Evolutionary conservation across 2,797 vertebrate genomes (phyloP), one percentile per base, ranked within the genome.

Genomic region (Brachymystax lenok): DNA sequence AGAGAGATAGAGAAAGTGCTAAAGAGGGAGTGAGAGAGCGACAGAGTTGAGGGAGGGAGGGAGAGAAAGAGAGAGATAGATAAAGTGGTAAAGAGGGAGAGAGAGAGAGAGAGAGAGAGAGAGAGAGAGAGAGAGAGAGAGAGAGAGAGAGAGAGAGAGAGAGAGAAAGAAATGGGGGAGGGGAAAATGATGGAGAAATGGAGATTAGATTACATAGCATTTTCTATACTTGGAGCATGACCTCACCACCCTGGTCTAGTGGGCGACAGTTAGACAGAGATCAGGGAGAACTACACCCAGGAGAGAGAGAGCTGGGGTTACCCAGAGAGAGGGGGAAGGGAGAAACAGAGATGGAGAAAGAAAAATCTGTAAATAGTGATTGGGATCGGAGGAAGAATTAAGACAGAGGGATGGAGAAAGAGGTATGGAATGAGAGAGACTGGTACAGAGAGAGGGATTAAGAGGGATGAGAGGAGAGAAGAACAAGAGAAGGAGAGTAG

Each of bases 291-390:
- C 67, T 66, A 83, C n/a, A 33, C 40, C 28, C 68, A 75, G 30
- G 16, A 76, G 50, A 64, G 35, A 24, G 17, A 21, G 69, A 46
- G 61, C 63, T 52, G 66, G 16, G 8, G 1, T n/a, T 24, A 4
- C n/a, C 21, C 13, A 66, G 21, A 3, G 21, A 21, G 3, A 28
- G 16, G 28, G 19, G 16, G 74, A 59, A 21, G 77, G 24, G 61
- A 35, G 28, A 30, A 24, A 3, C 10, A 21, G 10, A 46, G 40
- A 46, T 3, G 10, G 10, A 46, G 40, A 13, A 46, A 46, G 40
- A 46, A 46, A 13, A 13, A 46, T 46, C 0, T 12, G 40, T 81
- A 96, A 87, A 92, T 99, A 89, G 97, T 98, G 92, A 76, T 69
- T 67, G 82, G 21, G 69, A 74, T 59, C 80, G 33, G 61, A 6